These are phyloP conservation scores for Mactromeris polynyma DNA, from an alignment of 2,888 invertebrate genomes.

Conservation along the genomic window DNA sequence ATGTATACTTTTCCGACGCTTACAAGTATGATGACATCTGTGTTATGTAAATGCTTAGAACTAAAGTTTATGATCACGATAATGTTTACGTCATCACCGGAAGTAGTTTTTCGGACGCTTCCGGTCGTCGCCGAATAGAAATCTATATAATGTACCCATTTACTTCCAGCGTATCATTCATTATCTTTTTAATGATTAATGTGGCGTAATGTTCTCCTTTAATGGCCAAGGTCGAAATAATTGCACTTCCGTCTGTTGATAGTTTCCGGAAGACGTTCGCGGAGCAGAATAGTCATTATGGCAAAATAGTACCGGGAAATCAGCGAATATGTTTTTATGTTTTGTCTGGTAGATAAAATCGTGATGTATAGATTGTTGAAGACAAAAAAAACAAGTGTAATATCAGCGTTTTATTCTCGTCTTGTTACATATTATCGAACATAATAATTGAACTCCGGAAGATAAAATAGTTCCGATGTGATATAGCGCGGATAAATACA, in stretches of 20 bases:
- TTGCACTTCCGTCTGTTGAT: background rate
- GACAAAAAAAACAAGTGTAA: background rate
- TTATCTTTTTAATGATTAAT: background rate
- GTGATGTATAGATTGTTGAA: background rate
- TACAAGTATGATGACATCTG: background rate
- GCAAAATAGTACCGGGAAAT: background rate
- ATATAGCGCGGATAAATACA: background rate
- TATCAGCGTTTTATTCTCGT: background rate
- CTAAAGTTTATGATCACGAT: background rate
- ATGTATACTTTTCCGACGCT: background rate
- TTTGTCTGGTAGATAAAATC: background rate
- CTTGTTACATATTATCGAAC: background rate
- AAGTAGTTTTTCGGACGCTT: background rate
- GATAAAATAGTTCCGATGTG: background rate
- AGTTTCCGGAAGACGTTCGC: background rate
- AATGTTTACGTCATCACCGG: background rate
- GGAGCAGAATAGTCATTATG: background rate
- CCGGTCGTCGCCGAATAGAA: background rate
- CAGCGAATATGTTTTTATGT: background rate
- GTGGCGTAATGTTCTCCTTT: background rate
- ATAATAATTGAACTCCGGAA: background rate
- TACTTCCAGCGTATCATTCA: background rate
- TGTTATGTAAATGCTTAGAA: background rate
- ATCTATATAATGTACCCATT: background rate
- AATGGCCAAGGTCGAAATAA: background rate